A percentile compares a stretch with the other conserved stretches of the same genome.
Conservation (phyloP, 2,888 invertebrate species). For the Asteroscopus sphinx region DNA sequence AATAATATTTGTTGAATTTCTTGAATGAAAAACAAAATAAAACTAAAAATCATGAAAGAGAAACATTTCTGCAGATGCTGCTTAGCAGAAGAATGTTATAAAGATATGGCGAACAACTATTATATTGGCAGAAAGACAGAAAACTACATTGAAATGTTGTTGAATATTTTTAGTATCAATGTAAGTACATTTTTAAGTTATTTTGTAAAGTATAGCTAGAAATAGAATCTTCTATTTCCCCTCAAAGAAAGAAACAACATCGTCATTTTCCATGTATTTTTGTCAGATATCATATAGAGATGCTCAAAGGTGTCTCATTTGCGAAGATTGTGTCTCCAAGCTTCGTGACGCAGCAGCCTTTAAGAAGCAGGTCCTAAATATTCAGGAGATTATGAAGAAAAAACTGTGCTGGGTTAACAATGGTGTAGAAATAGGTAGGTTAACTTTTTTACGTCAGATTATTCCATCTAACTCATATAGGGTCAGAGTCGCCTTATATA, state of each 20-base stretch:
- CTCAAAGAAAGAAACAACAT: no score
- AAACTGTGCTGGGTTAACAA: neutral
- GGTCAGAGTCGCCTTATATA: no score
- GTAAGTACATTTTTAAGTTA: conserved; percentile 29
- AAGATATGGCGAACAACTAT: conserved; percentile 52
- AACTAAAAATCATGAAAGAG: conserved; percentile 40
- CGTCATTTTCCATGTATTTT: neutral
- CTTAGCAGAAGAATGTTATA: conserved; percentile 54
- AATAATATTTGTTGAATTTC: no score
- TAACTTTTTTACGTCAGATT: no score
- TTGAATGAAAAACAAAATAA: conserved; percentile 1
- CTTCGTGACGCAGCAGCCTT: conserved; percentile 48
- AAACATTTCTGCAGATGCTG: conserved; percentile 56
- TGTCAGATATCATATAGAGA: conserved; percentile 25
- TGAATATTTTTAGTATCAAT: conserved; percentile 39
- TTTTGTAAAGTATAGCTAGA: neutral
- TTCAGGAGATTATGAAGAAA: conserved; percentile 31
- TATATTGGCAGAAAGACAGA: conserved; percentile 44
- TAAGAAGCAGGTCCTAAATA: conserved; percentile 34
- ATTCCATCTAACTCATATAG: no score
- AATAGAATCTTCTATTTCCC: no score
- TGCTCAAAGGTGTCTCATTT: conserved; percentile 31
- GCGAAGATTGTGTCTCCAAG: conserved; percentile 49
- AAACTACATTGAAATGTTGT: conserved; percentile 52
- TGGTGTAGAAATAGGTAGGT: no score